Base-by-base conservation (phyloP, 2,888 invertebrate genomes). In the Oligia latruncula region DNA sequence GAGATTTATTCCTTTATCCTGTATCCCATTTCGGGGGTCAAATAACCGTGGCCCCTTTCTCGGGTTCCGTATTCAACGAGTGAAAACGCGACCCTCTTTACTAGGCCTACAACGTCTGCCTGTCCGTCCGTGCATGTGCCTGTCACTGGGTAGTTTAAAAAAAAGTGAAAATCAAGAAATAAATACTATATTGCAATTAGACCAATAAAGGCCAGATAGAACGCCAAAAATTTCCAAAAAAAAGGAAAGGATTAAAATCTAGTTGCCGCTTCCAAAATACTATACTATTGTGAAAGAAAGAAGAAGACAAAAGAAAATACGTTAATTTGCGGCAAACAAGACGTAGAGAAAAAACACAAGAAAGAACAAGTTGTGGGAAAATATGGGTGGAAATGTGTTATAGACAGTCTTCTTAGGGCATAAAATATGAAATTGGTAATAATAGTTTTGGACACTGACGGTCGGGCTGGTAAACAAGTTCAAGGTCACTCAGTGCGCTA, bases 1-100 rank as follows among this genome's bases (percentile, higher is more conserved):
- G 79, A 87, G 89, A 89, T 89, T 89, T 89, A 90, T 89, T 90
- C 76, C 65, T 87, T 87, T 87, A 90, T 88, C 74, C 89, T 78
- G 86, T 74, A 88, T 90, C 76, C 82, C 77, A 82, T 90, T 88
- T 84, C 76, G 58, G 81, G 80, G 89, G 89, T 89, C 84, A 83
- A 82, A 80, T 78, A 78, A 81, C 77, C 62, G 35, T 71, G 77
- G 75, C 77, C 79, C 46, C 58, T 55, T 80, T 81, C 77, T 74
- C 15, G 78, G 49, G 68, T 58, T n/a, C 52, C 60, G 15, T 80
- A 2, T 0, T 4, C 1, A 0, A 72, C 40, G 15, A 5, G 0
- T 13, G 23, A 49, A 73, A 81, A 29, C 17, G 29, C 2, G 2
- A 80, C 3, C 29, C 2, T 35, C 1, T 75, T 46, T 4, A 5